phyloP scores from a whole-genome alignment of 2,113 vertebrate genomes.

The Oncorhynchus gorbuscha region DNA sequence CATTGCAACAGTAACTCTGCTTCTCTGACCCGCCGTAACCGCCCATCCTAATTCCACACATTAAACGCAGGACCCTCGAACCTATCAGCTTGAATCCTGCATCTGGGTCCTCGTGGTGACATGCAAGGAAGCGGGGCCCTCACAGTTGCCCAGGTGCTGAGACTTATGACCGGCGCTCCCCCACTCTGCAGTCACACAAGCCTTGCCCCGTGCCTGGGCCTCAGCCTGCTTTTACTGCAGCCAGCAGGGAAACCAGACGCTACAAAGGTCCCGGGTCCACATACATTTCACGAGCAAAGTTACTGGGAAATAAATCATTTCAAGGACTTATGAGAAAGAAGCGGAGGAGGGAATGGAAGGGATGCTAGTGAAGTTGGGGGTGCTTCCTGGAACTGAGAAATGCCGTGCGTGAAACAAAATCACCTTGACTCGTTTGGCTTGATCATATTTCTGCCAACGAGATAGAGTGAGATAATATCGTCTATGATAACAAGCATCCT shows the following conservation, averaged over 20 bases:
- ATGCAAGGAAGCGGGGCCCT: constrained; percentile 37
- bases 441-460: constrained; percentile 21
- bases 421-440: not conserved
- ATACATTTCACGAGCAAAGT: constrained; percentile 69
- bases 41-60: constrained; percentile 65
- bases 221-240: constrained; percentile 69
- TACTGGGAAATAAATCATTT: constrained; percentile 74
- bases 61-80: constrained; percentile 48
- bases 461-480: constrained; percentile 3
- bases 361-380: constrained; percentile 6
- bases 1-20: constrained; percentile 49
- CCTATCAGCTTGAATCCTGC: constrained; percentile 44
- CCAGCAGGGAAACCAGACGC: constrained; percentile 66
- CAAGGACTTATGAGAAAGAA: constrained; percentile 46
- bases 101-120: constrained; percentile 51
- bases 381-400: not conserved
- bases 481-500: not conserved
- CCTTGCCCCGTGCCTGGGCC: constrained; percentile 65
- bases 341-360: constrained; percentile 1
- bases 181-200: constrained; percentile 75
- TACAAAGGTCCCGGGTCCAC: constrained; percentile 63
- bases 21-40: constrained; percentile 32
- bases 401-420: constrained; percentile 20
- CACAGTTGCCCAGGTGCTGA: constrained; percentile 32
- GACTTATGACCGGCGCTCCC: constrained; percentile 28